These are phyloP conservation scores for Chaetogeoica ovagalla DNA, from an alignment of 2,888 invertebrate genomes.

Conservation along the genomic window DNA sequence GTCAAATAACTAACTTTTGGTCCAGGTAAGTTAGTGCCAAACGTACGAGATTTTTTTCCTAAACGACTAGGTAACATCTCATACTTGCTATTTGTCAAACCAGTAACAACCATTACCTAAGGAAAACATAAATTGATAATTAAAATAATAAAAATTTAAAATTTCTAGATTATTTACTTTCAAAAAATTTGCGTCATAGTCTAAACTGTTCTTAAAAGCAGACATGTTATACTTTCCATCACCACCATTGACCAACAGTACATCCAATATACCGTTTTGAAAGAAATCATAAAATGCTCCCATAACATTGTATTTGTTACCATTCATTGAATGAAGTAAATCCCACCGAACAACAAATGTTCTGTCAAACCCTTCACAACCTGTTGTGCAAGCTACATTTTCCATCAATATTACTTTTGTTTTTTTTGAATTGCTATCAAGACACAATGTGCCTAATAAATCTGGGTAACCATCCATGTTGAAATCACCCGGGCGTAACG, in stretches of 20 bases:
- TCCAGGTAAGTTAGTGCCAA: conserved; percentile 89
- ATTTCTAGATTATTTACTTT: conserved; percentile 62
- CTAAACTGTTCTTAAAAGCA: conserved; percentile 83
- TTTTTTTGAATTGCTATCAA: conserved; percentile 47
- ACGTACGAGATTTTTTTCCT: conserved; percentile 76
- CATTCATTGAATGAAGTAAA: conserved; percentile 66
- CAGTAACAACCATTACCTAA: conserved; percentile 64
- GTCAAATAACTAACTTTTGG: conserved; percentile 85
- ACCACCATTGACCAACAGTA: conserved; percentile 71
- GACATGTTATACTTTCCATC: conserved; percentile 62
- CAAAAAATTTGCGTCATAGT: conserved; percentile 93
- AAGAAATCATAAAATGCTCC: conserved; percentile 92
- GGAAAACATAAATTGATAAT: conserved; percentile 80
- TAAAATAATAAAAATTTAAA: conserved; percentile 62
- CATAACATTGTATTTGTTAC: conserved; percentile 75
- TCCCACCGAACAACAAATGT: conserved; percentile 80
- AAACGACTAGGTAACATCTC: conserved; percentile 68
- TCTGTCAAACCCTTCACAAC: conserved; percentile 70
- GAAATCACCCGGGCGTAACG: conserved; percentile 85
- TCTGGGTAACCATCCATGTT: conserved; percentile 97
- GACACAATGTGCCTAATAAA: conserved; percentile 67
- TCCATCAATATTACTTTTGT: conserved; percentile 65
- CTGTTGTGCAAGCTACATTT: conserved; percentile 72
- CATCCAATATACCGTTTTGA: conserved; percentile 92
- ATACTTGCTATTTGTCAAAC: conserved; percentile 43